Percentiles rank a stretch among this genome's conserved stretches.
phyloP scores from a whole-genome alignment of 1,140 invertebrate species.

The Druon quercuslanigerum region DNA sequence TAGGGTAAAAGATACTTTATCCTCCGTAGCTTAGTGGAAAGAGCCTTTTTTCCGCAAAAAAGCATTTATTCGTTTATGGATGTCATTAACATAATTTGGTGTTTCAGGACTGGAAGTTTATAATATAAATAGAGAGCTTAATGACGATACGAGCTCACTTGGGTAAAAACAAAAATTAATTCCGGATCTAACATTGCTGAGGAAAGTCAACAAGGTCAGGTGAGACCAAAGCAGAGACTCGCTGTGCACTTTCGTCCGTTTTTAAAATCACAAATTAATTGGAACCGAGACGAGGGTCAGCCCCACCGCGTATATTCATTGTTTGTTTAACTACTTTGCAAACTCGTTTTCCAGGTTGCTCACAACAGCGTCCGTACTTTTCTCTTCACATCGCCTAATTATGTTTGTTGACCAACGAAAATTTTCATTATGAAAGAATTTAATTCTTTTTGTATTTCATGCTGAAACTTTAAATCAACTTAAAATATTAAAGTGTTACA shows the following conservation, averaged over 20 bases:
- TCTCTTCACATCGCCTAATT: neutral
- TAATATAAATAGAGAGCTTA: neutral
- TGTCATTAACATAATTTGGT: slow-evolving; percentile 14
- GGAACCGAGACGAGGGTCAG: slow-evolving; percentile 10
- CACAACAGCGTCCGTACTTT: slow-evolving; percentile 6
- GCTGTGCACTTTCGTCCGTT: neutral
- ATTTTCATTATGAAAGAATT: too few relatives aligned
- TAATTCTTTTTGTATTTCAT: too few relatives aligned
- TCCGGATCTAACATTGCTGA: neutral
- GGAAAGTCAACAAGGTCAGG: neutral
- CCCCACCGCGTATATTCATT: slow-evolving; percentile 35
- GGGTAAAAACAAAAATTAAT: neutral
- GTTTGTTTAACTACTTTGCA: slow-evolving; percentile 38
- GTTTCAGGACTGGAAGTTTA: neutral
- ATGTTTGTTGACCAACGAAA: too few relatives aligned
- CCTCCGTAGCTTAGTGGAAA: too few relatives aligned
- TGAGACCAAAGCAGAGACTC: neutral
- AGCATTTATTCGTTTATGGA: too few relatives aligned
- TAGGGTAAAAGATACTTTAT: too few relatives aligned
- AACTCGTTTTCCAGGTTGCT: slow-evolving; percentile 32
- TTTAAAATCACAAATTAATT: slow-evolving; percentile 36
- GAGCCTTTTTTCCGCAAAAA: too few relatives aligned
- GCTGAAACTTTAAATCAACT: too few relatives aligned
- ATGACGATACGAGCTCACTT: neutral
- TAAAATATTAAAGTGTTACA: too few relatives aligned